Conservation (phyloP, 2,888 invertebrate species). For the Craniophora ligustri region DNA sequence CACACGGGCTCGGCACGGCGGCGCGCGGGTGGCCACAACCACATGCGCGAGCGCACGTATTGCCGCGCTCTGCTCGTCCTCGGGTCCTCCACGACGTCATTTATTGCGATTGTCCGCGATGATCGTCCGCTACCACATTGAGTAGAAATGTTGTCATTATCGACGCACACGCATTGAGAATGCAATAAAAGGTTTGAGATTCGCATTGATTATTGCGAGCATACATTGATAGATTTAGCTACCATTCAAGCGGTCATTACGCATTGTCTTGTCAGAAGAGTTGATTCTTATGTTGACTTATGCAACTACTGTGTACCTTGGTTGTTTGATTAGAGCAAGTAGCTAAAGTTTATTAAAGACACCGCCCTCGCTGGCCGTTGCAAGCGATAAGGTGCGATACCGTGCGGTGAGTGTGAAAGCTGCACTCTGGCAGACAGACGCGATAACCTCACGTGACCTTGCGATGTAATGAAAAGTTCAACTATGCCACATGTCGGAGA, state of each 20-base stretch:
- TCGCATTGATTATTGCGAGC: conserved; percentile 68
- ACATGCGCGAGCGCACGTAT: conserved; percentile 84
- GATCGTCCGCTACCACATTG: conserved; percentile 83
- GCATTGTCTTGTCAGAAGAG: conserved; percentile 57
- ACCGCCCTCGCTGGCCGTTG: conserved; percentile 54
- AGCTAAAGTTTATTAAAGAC: conserved; percentile 58
- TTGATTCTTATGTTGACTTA: conserved; percentile 62
- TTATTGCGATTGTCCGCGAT: conserved; percentile 86
- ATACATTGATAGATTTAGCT: conserved; percentile 70
- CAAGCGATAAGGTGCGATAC: conserved; percentile 54
- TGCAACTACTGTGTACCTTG: conserved; percentile 54
- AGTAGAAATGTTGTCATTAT: conserved; percentile 87
- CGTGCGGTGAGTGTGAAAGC: conserved; percentile 72
- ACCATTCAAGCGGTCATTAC: conserved; percentile 63
- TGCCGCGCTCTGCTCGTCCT: conserved; percentile 66
- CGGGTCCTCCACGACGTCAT: conserved; percentile 79
- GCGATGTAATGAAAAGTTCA: no score
- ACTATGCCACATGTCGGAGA: no score
- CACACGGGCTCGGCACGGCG: conserved; percentile 87
- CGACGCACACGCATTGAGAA: conserved; percentile 79
- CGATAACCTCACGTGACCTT: conserved; percentile 80
- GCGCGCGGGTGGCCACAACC: conserved; percentile 88
- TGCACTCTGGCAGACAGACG: conserved; percentile 62
- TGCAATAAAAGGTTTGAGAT: conserved; percentile 75
- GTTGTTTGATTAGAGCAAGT: conserved; percentile 51